Conservation (phyloP, 64 coral and sea anemone genomes). For the Porites australiensis region DNA sequence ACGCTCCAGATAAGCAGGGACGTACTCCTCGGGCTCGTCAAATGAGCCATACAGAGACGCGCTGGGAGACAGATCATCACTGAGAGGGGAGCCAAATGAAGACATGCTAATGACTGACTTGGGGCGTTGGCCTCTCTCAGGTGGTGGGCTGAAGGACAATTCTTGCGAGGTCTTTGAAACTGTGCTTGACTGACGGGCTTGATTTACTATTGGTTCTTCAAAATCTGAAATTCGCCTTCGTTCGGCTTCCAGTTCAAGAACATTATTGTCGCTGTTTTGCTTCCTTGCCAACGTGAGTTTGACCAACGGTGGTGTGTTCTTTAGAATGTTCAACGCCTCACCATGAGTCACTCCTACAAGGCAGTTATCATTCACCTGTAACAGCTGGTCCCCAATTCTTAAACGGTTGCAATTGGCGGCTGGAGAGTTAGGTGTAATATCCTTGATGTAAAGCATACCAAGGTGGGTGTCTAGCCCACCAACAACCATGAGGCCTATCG, state of each 20-base stretch:
- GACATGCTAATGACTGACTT: slow-evolving; percentile 72
- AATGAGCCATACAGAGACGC: slow-evolving; percentile 44
- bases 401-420: slow-evolving; percentile 85
- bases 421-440: slow-evolving; percentile 87
- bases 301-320: slow-evolving; percentile 91
- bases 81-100: slow-evolving; percentile 72
- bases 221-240: neutral
- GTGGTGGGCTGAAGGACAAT: slow-evolving; percentile 50
- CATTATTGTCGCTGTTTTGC: slow-evolving; percentile 51
- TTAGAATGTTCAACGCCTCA: slow-evolving; percentile 82
- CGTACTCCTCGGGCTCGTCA: slow-evolving; percentile 58
- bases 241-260: slow-evolving; percentile 58
- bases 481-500: slow-evolving; percentile 93
- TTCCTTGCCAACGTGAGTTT: slow-evolving; percentile 91
- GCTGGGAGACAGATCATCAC: slow-evolving; percentile 35
- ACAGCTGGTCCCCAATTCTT: slow-evolving; percentile 86
- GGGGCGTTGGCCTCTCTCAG: slow-evolving; percentile 47
- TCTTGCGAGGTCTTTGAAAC: slow-evolving; percentile 81
- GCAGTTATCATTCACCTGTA: slow-evolving; percentile 88
- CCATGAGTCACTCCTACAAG: slow-evolving; percentile 88
- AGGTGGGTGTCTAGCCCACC: slow-evolving; percentile 94
- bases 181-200: slow-evolving; percentile 82
- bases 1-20: slow-evolving; percentile 55
- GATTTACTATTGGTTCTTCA: slow-evolving; percentile 67
- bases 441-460: slow-evolving; percentile 97